These are phyloP conservation scores for Tipula confusa DNA, from an alignment of 2,888 invertebrate species.

Conservation along the genomic window DNA sequence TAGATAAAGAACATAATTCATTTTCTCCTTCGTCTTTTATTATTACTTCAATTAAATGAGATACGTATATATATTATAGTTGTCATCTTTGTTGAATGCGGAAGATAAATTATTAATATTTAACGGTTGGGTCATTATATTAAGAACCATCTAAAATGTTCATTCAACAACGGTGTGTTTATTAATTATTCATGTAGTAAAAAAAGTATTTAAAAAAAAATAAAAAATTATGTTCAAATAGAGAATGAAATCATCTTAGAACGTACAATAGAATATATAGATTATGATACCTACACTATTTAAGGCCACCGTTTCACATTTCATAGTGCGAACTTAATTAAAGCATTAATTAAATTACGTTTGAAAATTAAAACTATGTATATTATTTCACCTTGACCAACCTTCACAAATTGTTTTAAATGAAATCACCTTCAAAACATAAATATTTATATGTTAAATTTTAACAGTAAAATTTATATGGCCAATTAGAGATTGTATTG, in stretches of 20 bases:
- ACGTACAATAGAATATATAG: neutral
- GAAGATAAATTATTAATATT: conserved; percentile 12
- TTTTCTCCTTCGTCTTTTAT: conserved; percentile 13
- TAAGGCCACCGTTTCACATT: neutral
- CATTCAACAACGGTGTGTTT: neutral
- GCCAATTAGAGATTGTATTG: neutral
- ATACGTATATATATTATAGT: too few species aligned
- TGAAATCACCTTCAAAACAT: neutral
- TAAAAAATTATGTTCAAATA: neutral
- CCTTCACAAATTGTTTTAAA: neutral
- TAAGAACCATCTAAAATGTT: neutral
- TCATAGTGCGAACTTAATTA: neutral
- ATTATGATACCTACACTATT: neutral
- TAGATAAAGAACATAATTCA: neutral
- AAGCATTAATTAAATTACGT: neutral
- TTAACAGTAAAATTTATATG: neutral
- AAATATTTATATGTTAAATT: neutral
- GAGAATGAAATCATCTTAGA: neutral
- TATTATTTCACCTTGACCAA: neutral
- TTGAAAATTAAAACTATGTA: neutral
- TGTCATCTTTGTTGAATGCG: conserved; percentile 12
- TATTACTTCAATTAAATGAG: conserved; percentile 14
- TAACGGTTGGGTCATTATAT: conserved; percentile 5
- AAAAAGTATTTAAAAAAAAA: too few species aligned
- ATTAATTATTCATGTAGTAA: neutral